Percentiles rank a stretch among this genome's conserved stretches.
Evolutionary conservation across 2,888 invertebrate genomes (phyloP).

Genomic region (Trissonchulus latispiculum): DNA sequence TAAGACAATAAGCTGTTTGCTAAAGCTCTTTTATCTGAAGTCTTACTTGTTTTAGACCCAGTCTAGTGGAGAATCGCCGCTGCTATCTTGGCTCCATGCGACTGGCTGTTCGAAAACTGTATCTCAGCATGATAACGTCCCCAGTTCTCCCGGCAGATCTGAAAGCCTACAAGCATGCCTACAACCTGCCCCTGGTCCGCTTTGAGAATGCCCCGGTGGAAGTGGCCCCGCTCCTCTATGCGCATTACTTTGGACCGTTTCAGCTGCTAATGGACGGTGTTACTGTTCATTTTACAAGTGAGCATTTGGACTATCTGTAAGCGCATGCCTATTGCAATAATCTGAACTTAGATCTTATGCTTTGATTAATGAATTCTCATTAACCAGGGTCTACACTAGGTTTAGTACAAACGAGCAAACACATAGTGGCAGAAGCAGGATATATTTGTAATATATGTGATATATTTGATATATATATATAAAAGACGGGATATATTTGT

Average conservation of each 20-base stretch:
- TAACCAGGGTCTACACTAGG: too few species aligned
- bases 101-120: conserved; percentile 55
- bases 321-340: too few species aligned
- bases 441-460: too few species aligned
- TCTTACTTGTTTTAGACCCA: not conserved
- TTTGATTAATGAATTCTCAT: too few species aligned
- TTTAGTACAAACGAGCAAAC: too few species aligned
- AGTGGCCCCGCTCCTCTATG: conserved; percentile 69
- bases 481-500: too few species aligned
- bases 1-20: too few species aligned
- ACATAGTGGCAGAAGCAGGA: too few species aligned
- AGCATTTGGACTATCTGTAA: too few species aligned
- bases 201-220: conserved; percentile 94
- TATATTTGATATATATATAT: too few species aligned
- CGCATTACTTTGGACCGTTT: conserved; percentile 82
- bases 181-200: conserved; percentile 77
- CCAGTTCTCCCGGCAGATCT: conserved; percentile 67
- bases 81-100: conserved; percentile 75
- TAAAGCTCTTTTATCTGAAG: too few species aligned
- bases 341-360: too few species aligned
- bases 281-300: conserved; percentile 65
- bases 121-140: conserved; percentile 77
- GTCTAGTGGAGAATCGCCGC: conserved; percentile 50
- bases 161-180: conserved; percentile 56
- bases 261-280: conserved; percentile 69